Conservation (phyloP, 2,113 vertebrate species). For the Tauraco erythrolophus region DNA sequence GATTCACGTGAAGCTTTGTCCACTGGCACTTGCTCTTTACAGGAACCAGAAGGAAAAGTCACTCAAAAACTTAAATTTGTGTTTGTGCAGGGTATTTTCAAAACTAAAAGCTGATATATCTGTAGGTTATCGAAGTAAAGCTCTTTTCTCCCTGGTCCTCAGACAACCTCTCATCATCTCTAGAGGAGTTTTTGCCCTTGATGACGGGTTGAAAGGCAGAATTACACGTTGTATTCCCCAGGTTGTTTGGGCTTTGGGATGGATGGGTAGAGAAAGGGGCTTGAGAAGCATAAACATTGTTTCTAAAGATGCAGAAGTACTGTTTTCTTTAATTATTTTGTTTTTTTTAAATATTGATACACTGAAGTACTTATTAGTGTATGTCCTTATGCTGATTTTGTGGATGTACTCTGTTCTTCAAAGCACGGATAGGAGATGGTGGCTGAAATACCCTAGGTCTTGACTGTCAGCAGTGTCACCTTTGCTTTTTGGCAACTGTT, state of each 20-base stretch:
- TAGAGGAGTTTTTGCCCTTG: background rate
- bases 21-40: background rate
- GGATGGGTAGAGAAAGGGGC: background rate
- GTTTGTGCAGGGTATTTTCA: background rate
- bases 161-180: rapidly evolving
- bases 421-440: background rate
- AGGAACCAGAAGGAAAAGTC: background rate
- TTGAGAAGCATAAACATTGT: background rate
- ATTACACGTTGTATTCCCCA: background rate
- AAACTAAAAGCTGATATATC: background rate
- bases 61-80: background rate
- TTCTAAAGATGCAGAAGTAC: background rate
- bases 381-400: background rate
- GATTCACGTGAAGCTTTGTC: background rate
- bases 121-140: background rate
- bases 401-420: background rate
- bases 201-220: background rate
- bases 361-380: background rate
- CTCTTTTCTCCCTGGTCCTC: background rate
- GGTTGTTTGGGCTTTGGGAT: background rate
- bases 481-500: background rate
- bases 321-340: background rate
- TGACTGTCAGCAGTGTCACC: background rate
- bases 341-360: background rate
- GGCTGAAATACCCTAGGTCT: background rate